Conservation (phyloP, 2,888 invertebrate genomes). For the Molorchus minor region DNA sequence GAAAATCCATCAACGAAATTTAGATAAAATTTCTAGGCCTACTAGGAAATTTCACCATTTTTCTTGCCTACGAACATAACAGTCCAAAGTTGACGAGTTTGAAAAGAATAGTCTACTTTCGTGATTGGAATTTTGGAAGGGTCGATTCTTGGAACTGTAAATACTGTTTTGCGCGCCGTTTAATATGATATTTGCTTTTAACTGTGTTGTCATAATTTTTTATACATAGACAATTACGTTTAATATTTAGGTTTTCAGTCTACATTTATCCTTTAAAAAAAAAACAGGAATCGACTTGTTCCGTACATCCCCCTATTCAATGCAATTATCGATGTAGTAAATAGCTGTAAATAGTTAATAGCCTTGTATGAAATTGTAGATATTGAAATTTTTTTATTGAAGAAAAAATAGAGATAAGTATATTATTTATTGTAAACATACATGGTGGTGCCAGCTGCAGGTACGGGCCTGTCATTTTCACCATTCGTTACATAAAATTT, state of each 20-base stretch:
- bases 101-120: too few species aligned
- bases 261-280: too few species aligned
- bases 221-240: neutral
- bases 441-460: too few species aligned
- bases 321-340: conserved; percentile 34
- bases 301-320: conserved; percentile 7
- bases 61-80: conserved; percentile 30
- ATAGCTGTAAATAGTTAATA: conserved; percentile 49
- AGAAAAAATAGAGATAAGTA: conserved; percentile 48
- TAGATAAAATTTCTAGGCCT: conserved; percentile 17
- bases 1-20: conserved; percentile 33
- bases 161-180: neutral
- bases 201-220: neutral
- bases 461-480: too few species aligned
- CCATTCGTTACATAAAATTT: too few species aligned
- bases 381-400: conserved; percentile 57
- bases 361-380: conserved; percentile 56
- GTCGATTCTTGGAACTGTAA: neutral
- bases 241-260: neutral
- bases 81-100: conserved; percentile 28
- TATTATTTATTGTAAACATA: conserved; percentile 51
- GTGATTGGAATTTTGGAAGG: conserved; percentile 25
- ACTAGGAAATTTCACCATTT: conserved; percentile 17
- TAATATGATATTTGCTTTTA: neutral
- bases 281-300: neutral